Conservation (phyloP, 2,113 vertebrate species). For the Leuciscus idus region DNA sequence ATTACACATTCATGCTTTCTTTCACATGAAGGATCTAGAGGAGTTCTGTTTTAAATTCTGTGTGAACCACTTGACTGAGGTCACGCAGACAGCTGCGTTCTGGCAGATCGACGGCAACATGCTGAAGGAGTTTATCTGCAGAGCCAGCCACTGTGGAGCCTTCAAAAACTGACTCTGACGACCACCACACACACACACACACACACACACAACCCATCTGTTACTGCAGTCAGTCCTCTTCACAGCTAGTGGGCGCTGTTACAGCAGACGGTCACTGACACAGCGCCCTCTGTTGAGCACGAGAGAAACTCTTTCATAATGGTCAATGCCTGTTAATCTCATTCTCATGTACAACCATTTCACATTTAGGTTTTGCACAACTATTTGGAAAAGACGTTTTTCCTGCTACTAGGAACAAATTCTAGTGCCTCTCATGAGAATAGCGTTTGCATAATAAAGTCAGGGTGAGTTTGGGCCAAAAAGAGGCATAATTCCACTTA, state of each 20-base stretch:
- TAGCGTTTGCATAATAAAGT: neutral
- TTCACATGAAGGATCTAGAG: constrained; percentile 87
- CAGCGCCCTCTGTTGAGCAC: neutral
- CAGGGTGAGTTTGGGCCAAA: neutral
- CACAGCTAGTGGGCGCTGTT: constrained; percentile 35
- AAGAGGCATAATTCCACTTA: neutral
- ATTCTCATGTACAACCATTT: neutral
- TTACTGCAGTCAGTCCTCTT: constrained; percentile 27
- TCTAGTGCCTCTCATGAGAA: neutral
- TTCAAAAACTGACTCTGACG: constrained; percentile 89
- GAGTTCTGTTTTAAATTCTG: constrained; percentile 99
- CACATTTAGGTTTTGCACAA: neutral
- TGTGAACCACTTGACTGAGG: constrained; percentile 95
- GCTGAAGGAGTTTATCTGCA: constrained; percentile 96
- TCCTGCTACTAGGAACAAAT: neutral
- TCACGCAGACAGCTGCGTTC: constrained; percentile 94
- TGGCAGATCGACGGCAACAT: constrained; percentile 95
- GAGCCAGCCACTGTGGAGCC: constrained; percentile 95
- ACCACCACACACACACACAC: neutral
- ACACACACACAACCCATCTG: neutral
- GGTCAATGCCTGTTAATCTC: neutral
- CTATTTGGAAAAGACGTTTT: too few species aligned
- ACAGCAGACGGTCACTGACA: neutral
- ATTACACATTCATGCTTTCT: neutral
- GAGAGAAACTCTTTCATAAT: neutral